Evolutionary conservation across 2,113 vertebrate genomes (phyloP).

Genomic region (Passer domesticus): DNA sequence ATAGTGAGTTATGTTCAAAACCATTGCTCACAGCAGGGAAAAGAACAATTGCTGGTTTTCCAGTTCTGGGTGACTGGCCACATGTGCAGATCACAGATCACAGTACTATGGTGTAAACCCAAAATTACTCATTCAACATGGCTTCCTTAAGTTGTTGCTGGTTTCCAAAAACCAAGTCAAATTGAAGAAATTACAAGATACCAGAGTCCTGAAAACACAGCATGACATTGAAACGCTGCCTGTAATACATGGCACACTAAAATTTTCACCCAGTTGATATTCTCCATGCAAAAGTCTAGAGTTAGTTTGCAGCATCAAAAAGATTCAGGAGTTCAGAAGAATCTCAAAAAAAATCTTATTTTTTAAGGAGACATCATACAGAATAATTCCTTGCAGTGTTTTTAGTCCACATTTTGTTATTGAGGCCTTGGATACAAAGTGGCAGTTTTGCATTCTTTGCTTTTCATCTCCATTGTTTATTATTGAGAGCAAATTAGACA

Average conservation of each 20-base stretch:
- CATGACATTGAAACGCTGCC: neutral
- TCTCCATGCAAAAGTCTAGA: neutral
- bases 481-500: constrained; percentile 17
- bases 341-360: neutral
- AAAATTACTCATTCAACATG: constrained; percentile 21
- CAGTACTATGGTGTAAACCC: neutral
- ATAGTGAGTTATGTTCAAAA: constrained; percentile 61
- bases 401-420: neutral
- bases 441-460: constrained; percentile 22
- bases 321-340: neutral
- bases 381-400: neutral
- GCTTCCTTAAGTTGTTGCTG: neutral
- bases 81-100: constrained; percentile 24
- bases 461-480: constrained; percentile 19
- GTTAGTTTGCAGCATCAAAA: neutral
- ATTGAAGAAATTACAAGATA: neutral
- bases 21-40: constrained; percentile 69
- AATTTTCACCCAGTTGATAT: neutral
- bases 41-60: constrained; percentile 68
- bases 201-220: neutral
- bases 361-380: neutral
- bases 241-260: neutral
- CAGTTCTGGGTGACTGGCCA: constrained; percentile 15
- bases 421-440: neutral
- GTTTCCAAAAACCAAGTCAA: neutral